Percentiles rank a stretch among this genome's conserved stretches.
Evolutionary conservation across 2,113 vertebrate species (phyloP).

Genomic region (Microtus ochrogaster): DNA sequence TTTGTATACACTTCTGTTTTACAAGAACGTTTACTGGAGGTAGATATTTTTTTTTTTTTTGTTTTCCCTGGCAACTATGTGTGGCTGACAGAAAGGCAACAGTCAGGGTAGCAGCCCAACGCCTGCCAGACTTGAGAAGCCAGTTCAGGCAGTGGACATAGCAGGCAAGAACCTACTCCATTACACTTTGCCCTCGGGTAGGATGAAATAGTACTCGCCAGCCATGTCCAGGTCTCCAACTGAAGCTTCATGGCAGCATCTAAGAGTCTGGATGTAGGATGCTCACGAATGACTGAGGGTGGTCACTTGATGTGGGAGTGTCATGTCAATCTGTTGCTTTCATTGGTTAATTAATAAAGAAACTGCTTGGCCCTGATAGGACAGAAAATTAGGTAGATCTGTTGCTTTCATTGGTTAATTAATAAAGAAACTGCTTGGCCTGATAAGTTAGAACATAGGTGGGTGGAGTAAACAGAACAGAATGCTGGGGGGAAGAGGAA

Average conservation of each 20-base stretch:
- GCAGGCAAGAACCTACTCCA: background rate
- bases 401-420: no score
- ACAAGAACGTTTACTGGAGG: background rate
- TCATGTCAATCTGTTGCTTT: no score
- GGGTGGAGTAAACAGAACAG: no score
- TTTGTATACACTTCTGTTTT: background rate
- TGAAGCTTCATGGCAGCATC: background rate
- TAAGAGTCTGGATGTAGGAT: background rate
- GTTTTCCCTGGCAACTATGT: background rate
- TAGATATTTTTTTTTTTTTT: background rate
- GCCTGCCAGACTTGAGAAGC: background rate
- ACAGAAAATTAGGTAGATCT: no score
- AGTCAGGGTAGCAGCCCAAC: background rate
- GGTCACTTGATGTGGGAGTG: no score
- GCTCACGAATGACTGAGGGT: background rate
- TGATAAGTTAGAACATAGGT: no score
- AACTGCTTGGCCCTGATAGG: no score
- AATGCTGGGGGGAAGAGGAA: no score
- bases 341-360: no score
- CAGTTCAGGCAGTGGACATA: background rate
- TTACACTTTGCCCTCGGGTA: no score
- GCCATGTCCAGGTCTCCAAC: background rate
- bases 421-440: no score
- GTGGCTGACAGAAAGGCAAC: background rate
- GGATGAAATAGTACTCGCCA: background rate